A percentile compares a stretch with the other conserved stretches of the same genome.
Conservation (phyloP, 2,888 invertebrate species). For the Standfussiana lucernea region DNA sequence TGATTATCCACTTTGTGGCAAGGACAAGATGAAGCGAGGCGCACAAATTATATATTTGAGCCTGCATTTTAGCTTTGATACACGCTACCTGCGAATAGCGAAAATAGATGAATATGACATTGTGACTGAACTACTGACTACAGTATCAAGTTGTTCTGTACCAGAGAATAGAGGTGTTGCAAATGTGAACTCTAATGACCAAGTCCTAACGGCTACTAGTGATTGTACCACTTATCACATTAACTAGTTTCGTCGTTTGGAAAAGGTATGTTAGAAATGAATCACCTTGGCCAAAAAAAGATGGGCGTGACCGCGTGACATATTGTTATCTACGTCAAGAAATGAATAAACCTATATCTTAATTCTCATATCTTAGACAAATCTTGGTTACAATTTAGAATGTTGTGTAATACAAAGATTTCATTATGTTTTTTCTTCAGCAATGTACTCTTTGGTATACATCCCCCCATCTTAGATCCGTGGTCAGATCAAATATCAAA, state of each 20-base stretch:
- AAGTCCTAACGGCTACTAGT: constrained; percentile 7
- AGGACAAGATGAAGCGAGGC: constrained; percentile 77
- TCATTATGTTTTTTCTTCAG: neutral
- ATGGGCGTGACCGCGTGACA: constrained; percentile 16
- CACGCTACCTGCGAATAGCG: constrained; percentile 28
- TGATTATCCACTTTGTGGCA: constrained; percentile 89
- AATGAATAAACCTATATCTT: constrained; percentile 12
- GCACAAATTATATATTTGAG: constrained; percentile 74
- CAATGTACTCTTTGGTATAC: neutral
- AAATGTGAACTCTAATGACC: neutral
- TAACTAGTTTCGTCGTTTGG: neutral
- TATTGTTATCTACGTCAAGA: constrained; percentile 22
- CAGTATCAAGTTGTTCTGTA: neutral
- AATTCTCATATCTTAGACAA: constrained; percentile 15
- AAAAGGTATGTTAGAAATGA: constrained; percentile 10
- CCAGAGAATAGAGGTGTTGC: neutral
- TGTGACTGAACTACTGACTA: constrained; percentile 12
- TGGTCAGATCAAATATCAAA: neutral
- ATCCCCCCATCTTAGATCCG: no score
- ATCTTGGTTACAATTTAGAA: constrained; percentile 6
- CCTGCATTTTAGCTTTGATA: constrained; percentile 36
- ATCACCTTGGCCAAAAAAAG: constrained; percentile 22
- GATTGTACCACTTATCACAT: neutral
- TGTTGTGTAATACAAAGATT: neutral
- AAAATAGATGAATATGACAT: constrained; percentile 45